A percentile compares a stretch with the other conserved stretches of the same genome.
Evolutionary conservation across 2,797 vertebrate species (phyloP).

Genomic region (Columba guinea): DNA sequence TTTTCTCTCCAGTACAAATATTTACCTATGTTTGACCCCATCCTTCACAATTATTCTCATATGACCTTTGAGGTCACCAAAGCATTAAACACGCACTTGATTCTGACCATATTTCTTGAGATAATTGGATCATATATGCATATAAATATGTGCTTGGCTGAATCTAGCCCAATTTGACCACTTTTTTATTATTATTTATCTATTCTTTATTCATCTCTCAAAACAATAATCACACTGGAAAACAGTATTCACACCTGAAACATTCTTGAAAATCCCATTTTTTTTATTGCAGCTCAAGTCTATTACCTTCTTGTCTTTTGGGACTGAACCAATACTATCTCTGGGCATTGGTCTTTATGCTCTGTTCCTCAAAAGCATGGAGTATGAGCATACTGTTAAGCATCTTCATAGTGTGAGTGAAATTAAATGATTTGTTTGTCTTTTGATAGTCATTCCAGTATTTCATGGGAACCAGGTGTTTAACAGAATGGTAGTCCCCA

Average conservation of each 20-base stretch:
- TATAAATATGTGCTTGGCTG: not conserved
- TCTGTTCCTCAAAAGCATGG: not conserved
- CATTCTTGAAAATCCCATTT: not conserved
- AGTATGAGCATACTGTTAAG: not conserved
- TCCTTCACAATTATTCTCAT: not conserved
- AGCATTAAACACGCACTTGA: not conserved
- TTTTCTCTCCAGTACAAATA: not conserved
- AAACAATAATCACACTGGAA: not conserved
- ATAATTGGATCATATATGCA: not conserved
- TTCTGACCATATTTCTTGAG: not conserved
- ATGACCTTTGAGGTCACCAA: not conserved
- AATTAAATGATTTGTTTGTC: constrained; percentile 14
- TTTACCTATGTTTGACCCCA: not conserved
- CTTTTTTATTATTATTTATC: not conserved
- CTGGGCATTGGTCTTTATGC: not conserved
- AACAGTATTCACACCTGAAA: not conserved
- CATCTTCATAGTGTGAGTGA: not conserved
- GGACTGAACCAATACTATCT: not conserved
- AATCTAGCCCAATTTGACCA: not conserved
- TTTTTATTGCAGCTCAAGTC: not conserved
- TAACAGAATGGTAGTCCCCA: constrained; percentile 18
- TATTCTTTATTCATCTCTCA: not conserved
- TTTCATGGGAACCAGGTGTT: constrained; percentile 28
- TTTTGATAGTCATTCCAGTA: constrained; percentile 33
- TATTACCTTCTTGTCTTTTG: not conserved